Percentiles rank a stretch among this genome's conserved stretches.
Evolutionary conservation across 2,888 invertebrate genomes (phyloP).

Genomic region (Drosophila siamana): DNA sequence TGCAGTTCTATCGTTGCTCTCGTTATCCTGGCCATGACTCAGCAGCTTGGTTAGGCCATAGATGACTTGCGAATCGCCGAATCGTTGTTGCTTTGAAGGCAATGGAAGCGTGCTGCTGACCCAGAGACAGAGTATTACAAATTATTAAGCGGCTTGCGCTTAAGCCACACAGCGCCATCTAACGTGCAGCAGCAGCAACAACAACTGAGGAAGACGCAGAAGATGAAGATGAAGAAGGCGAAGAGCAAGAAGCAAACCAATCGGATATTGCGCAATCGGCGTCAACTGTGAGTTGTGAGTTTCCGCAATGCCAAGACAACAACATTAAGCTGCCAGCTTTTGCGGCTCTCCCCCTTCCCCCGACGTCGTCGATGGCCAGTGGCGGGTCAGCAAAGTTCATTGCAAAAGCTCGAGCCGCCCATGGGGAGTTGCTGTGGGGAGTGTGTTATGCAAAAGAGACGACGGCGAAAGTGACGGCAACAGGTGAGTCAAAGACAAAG

Average conservation of each 20-base stretch:
- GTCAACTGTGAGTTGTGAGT: conserved; percentile 48
- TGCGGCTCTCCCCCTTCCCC: not conserved
- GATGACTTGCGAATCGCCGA: conserved; percentile 7
- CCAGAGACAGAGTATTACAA: conserved; percentile 43
- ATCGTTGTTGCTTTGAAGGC: conserved; percentile 1
- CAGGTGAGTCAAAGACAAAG: conserved; percentile 40
- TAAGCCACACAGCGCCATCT: conserved; percentile 15
- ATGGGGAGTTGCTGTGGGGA: conserved; percentile 5
- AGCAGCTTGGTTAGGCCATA: not conserved
- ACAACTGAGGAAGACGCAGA: not conserved
- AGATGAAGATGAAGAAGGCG: not conserved
- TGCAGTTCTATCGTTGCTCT: not conserved
- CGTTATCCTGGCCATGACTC: conserved; percentile 16
- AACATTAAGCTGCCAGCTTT: conserved; percentile 9
- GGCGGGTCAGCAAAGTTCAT: conserved; percentile 62
- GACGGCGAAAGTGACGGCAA: conserved; percentile 63
- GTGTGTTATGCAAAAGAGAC: conserved; percentile 58
- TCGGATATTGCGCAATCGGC: conserved; percentile 72
- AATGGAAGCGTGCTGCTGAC: conserved; percentile 50
- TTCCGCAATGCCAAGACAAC: conserved; percentile 55
- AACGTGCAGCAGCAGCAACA: conserved; percentile 12
- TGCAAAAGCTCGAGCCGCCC: conserved; percentile 33
- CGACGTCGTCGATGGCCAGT: not conserved
- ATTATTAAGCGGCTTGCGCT: conserved; percentile 49
- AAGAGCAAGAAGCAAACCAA: conserved; percentile 42